Evolutionary conservation across 30 jellyfish, hydroid and myxozoan species (phyloP).

Genomic region (Pelagia noctiluca): DNA sequence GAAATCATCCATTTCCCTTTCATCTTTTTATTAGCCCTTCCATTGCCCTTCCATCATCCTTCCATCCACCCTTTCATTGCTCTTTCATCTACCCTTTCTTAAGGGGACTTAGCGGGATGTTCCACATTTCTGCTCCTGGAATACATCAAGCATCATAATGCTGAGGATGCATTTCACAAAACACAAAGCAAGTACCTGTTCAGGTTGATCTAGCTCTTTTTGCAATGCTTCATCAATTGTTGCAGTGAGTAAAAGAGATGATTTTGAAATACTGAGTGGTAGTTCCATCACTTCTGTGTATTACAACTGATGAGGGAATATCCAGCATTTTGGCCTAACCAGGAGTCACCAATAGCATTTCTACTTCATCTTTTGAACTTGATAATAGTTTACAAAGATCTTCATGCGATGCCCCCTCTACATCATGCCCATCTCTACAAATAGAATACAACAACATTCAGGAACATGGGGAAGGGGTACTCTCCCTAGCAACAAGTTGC

Average conservation of each 20-base stretch:
- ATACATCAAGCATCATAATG: too few species aligned
- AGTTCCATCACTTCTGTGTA: slow-evolving; percentile 67
- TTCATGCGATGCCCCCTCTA: slow-evolving; percentile 61
- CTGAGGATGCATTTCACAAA: too few species aligned
- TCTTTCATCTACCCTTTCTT: too few species aligned
- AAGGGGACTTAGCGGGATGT: too few species aligned
- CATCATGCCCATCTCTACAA: slow-evolving; percentile 11
- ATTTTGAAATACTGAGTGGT: slow-evolving; percentile 12
- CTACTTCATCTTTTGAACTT: slow-evolving; percentile 57
- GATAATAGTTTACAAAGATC: slow-evolving; percentile 15
- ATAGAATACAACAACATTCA: not conserved
- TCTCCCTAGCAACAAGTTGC: too few species aligned
- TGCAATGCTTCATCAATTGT: slow-evolving; percentile 41
- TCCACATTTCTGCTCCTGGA: too few species aligned
- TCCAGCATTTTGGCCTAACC: slow-evolving; percentile 57
- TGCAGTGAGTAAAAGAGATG: slow-evolving; percentile 20
- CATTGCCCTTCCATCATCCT: too few species aligned
- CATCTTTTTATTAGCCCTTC: too few species aligned
- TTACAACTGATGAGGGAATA: slow-evolving; percentile 51
- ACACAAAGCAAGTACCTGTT: too few species aligned
- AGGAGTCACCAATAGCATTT: slow-evolving; percentile 48
- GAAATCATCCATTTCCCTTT: too few species aligned
- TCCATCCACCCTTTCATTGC: too few species aligned
- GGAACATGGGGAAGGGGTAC: too few species aligned
- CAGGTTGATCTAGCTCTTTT: slow-evolving; percentile 4